Conservation (phyloP, 2,797 vertebrate species). For the Schizothorax lantsangensis region DNA sequence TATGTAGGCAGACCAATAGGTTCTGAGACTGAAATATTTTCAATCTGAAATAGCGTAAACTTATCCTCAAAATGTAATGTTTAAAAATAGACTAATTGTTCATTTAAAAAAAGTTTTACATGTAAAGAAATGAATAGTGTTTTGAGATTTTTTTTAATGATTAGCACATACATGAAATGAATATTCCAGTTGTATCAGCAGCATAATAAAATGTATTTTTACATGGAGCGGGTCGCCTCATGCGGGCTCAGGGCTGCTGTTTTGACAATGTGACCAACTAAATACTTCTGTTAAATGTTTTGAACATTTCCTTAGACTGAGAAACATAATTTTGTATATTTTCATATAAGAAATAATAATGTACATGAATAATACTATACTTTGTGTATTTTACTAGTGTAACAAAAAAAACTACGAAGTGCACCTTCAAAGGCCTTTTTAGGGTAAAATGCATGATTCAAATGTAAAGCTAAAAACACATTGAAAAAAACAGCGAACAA, state of each 20-base stretch:
- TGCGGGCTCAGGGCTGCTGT: background rate
- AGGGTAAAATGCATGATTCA: slow-evolving; percentile 11
- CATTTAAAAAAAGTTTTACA: background rate
- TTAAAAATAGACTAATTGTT: background rate
- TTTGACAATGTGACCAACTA: background rate
- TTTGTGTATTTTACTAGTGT: background rate
- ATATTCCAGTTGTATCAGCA: background rate
- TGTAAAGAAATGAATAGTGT: background rate
- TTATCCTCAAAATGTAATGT: background rate
- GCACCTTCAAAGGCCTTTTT: slow-evolving; percentile 5
- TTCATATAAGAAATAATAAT: background rate
- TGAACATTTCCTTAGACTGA: background rate
- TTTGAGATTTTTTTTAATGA: background rate
- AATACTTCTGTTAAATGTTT: background rate
- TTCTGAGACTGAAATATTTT: no score
- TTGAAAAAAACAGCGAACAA: background rate
- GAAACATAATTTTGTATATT: background rate
- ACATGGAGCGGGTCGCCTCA: background rate
- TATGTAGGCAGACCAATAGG: background rate
- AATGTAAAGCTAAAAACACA: background rate
- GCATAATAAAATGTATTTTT: background rate
- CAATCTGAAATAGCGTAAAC: background rate
- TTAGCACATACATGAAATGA: background rate
- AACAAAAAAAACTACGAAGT: background rate
- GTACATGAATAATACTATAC: background rate